Evolutionary conservation across 2,888 invertebrate genomes (phyloP).

Genomic region (Drepana falcataria): DNA sequence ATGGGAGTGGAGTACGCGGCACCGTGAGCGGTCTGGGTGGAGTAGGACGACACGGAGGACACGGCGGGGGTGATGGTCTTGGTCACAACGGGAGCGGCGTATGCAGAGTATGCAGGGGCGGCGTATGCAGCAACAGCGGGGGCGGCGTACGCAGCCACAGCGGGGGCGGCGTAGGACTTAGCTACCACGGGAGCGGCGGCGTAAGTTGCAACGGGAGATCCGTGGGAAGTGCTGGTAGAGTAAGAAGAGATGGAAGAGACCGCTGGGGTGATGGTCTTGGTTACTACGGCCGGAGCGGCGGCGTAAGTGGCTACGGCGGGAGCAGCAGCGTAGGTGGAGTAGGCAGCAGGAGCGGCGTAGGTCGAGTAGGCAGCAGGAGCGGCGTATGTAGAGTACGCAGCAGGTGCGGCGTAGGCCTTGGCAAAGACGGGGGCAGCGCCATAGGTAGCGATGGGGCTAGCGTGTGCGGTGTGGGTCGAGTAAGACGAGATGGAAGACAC

Average conservation of each 20-base stretch:
- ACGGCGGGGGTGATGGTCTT: constrained; percentile 40
- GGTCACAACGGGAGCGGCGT: constrained; percentile 42
- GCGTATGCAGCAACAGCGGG: constrained; percentile 31
- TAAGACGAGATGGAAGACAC: constrained; percentile 44
- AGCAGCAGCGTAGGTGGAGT: constrained; percentile 39
- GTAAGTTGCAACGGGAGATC: constrained; percentile 41
- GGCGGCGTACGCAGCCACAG: constrained; percentile 56
- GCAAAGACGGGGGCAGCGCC: constrained; percentile 26
- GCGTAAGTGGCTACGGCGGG: constrained; percentile 41
- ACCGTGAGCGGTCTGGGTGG: constrained; percentile 44
- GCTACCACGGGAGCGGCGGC: constrained; percentile 43
- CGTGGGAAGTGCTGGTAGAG: constrained; percentile 58
- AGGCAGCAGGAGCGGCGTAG: constrained; percentile 34
- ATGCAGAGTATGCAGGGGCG: constrained; percentile 41
- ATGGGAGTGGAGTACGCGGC: constrained; percentile 55
- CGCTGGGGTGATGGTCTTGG: too few species aligned
- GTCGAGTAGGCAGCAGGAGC: constrained; percentile 72
- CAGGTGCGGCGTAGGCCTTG: constrained; percentile 31
- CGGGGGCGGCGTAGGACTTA: constrained; percentile 62
- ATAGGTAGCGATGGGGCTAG: constrained; percentile 40
- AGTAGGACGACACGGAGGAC: constrained; percentile 46
- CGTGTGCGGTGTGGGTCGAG: constrained; percentile 40
- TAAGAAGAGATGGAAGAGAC: not conserved
- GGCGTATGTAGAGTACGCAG: constrained; percentile 68
- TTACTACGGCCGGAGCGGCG: constrained; percentile 21